Percentiles rank a stretch among this genome's conserved stretches.
Conservation (phyloP, 1,140 invertebrate genomes). For the Luehdorfia chinensis region DNA sequence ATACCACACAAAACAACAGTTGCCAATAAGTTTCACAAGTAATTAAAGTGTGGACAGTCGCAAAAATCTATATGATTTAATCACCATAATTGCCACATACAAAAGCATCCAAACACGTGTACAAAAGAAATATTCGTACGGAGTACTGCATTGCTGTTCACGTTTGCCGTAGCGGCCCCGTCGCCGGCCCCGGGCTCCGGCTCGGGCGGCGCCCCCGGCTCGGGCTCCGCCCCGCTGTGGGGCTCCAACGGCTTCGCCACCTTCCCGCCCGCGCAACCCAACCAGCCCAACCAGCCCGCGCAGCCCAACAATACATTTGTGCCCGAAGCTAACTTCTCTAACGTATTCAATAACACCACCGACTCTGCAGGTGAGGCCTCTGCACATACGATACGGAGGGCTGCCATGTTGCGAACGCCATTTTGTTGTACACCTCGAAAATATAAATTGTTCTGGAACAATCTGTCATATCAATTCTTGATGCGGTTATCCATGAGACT, state of each 20-base stretch:
- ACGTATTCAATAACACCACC: slow-evolving; percentile 87
- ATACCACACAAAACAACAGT: no score
- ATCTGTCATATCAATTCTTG: no score
- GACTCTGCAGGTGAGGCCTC: slow-evolving; percentile 83
- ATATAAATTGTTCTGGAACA: no score
- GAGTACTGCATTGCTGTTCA: no score
- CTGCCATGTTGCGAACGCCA: slow-evolving; percentile 24
- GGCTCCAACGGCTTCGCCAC: slow-evolving; percentile 75
- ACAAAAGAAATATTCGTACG: neutral
- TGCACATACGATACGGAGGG: slow-evolving; percentile 16
- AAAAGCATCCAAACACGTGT: no score
- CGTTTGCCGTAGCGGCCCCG: slow-evolving; percentile 28
- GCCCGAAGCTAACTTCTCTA: slow-evolving; percentile 90
- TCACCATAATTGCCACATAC: neutral
- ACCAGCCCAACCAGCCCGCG: slow-evolving; percentile 45
- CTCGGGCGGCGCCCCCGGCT: neutral
- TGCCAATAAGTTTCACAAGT: no score
- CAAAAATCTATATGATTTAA: no score
- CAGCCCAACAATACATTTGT: slow-evolving; percentile 85
- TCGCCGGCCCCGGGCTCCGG: slow-evolving; percentile 23
- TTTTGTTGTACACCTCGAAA: no score
- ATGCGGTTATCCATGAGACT: no score
- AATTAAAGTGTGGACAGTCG: no score
- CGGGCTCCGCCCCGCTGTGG: slow-evolving; percentile 27
- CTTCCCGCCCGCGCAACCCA: slow-evolving; percentile 64